Conservation (phyloP, 2,113 vertebrate species). For the Indri indri region DNA sequence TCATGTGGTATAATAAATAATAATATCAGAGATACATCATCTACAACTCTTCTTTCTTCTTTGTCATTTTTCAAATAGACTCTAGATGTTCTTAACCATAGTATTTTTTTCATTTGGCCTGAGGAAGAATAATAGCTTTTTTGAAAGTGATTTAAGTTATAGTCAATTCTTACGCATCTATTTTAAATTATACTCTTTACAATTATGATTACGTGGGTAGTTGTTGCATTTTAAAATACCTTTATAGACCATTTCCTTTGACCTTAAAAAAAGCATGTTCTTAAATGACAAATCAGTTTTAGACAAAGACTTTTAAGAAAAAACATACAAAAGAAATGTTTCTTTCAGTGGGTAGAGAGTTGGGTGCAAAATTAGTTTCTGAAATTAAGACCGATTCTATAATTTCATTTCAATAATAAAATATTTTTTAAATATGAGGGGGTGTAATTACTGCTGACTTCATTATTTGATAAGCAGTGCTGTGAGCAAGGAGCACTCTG, state of each 20-base stretch:
- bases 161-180: neutral
- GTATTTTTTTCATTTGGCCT: neutral
- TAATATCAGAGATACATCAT: too few species aligned
- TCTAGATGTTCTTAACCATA: neutral
- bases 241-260: neutral
- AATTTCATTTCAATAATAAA: slow-evolving; percentile 11
- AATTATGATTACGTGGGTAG: neutral
- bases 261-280: neutral
- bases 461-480: neutral
- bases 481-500: neutral
- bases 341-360: neutral
- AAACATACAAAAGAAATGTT: neutral
- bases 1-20: neutral
- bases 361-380: neutral
- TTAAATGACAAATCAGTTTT: neutral
- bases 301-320: neutral
- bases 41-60: neutral
- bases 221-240: neutral
- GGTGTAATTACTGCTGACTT: neutral
- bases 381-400: neutral
- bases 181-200: neutral
- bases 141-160: neutral
- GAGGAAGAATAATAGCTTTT: neutral
- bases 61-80: neutral
- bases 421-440: neutral